Percentiles rank a stretch among this genome's conserved stretches.
phyloP scores from a whole-genome alignment of 35 echinoderm and acorn worm species.

The Apostichopus japonicus region DNA sequence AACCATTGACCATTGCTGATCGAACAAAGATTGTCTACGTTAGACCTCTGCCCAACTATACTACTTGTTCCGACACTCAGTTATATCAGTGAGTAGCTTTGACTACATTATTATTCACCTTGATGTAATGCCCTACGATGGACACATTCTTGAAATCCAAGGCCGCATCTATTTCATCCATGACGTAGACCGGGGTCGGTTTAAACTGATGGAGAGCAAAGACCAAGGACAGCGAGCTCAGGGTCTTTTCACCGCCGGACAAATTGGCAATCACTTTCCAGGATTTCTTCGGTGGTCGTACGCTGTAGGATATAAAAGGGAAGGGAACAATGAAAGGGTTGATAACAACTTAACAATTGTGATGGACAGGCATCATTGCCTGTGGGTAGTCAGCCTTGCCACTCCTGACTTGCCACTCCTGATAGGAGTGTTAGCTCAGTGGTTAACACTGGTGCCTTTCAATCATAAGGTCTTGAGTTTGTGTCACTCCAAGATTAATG shows the following conservation, averaged over 20 bases:
- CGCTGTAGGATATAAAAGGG: slow-evolving; percentile 24
- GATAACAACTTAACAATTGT: not conserved
- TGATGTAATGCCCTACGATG: slow-evolving; percentile 97
- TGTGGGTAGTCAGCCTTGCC: not conserved
- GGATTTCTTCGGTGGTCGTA: slow-evolving; percentile 96
- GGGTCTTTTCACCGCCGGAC: slow-evolving; percentile 96
- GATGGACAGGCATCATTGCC: no score
- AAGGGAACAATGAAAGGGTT: not conserved
- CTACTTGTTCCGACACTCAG: no score
- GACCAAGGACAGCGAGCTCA: slow-evolving; percentile 92
- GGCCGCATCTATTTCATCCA: slow-evolving; percentile 99
- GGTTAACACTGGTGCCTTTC: no score
- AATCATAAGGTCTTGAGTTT: no score
- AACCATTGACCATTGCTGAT: no score
- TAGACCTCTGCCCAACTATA: no score
- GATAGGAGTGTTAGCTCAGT: no score
- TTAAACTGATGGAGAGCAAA: slow-evolving; percentile 98
- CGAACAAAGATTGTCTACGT: no score
- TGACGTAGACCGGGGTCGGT: slow-evolving; percentile 95
- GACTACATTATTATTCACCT: slow-evolving; percentile 35
- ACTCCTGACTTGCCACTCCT: no score
- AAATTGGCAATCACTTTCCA: slow-evolving; percentile 96
- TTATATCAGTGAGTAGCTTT: no score
- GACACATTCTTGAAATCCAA: slow-evolving; percentile 99
- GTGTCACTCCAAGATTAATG: no score